Base-by-base conservation (phyloP, 2,888 invertebrate genomes). In the Drosophila meridiana region DNA sequence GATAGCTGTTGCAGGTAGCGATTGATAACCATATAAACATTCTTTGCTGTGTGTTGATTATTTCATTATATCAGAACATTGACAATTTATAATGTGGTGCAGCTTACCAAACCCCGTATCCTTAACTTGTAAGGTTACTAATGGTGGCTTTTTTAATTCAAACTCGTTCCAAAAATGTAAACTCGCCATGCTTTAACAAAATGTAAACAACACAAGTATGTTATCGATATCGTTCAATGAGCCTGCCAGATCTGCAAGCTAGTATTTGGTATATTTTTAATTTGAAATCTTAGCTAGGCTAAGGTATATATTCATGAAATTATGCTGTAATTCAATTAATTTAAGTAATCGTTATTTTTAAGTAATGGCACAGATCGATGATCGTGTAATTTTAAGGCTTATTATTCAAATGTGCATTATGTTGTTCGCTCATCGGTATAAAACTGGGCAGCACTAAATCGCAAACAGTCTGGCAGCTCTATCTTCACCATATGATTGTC, bases 81-180 rank as follows among this genome's bases (percentile, higher is more conserved):
- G 2, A 2, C 13, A 13, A 1, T 30, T 3, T 1, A 11, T 0
- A 20, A 47, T 42, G 36, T 43, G 9, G 26, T 48, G n/a, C 4
- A 3, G 56, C 76, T 76, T 80, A 92, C 92, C 91, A 64, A 90
- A 90, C 1, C 53, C 60, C 0, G 80, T 80, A 6, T 91, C 72
- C 11, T 61, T 52, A 20, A 85, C 81, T 43, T 71, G 78, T 7
- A 92, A 50, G 0, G 91, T 92, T 3, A 92, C 58, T 14, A 92
- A 65, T 2, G 93, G 92, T 4, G 93, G 93, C 28, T 86, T 90
- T 52, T 89, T 92, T 73, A 93, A 78, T 55, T 91, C 82, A 73
- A 88, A 87, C 38, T 93, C 91, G 52, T 93, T 93, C 91, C 91
- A 92, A 76, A 91, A 73, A 61, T 82, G 90, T 63, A 82, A 64